These are phyloP conservation scores for Anorthoa munda DNA, from an alignment of 2,888 invertebrate genomes.

Conservation along the genomic window DNA sequence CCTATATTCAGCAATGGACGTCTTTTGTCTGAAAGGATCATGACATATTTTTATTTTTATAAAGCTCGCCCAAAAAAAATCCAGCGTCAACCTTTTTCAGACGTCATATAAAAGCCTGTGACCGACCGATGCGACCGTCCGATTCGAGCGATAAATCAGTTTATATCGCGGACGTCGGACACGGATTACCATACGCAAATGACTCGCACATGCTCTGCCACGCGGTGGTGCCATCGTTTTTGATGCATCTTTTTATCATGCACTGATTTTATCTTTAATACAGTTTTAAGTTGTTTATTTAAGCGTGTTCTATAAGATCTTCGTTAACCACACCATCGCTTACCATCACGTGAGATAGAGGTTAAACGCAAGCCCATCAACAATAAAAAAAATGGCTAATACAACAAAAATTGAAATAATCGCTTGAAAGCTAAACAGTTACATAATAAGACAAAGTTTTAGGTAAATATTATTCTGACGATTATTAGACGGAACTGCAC, in stretches of 20 bases:
- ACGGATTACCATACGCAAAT: constrained; percentile 67
- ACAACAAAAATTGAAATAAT: too few relatives aligned
- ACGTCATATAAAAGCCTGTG: constrained; percentile 44
- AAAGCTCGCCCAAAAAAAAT: constrained; percentile 4
- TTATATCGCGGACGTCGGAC: constrained; percentile 55
- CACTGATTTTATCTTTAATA: constrained; percentile 33
- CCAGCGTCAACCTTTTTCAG: constrained; percentile 47
- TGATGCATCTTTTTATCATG: constrained; percentile 44
- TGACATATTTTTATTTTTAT: not conserved
- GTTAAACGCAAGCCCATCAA: too few relatives aligned
- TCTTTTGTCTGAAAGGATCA: too few relatives aligned
- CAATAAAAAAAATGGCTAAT: too few relatives aligned
- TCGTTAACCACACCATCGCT: too few relatives aligned
- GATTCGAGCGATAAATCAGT: constrained; percentile 65
- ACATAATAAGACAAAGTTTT: not conserved
- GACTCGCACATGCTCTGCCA: constrained; percentile 57
- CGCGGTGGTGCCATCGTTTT: constrained; percentile 46
- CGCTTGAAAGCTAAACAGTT: not conserved
- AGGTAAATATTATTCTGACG: not conserved
- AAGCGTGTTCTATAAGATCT: too few relatives aligned
- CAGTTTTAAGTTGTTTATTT: not conserved
- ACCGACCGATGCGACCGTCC: constrained; percentile 33
- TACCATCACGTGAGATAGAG: too few relatives aligned
- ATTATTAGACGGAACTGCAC: too few relatives aligned
- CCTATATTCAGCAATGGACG: too few relatives aligned